phyloP scores from a whole-genome alignment of 2,113 vertebrate species.

The Urocitellus parryii region DNA sequence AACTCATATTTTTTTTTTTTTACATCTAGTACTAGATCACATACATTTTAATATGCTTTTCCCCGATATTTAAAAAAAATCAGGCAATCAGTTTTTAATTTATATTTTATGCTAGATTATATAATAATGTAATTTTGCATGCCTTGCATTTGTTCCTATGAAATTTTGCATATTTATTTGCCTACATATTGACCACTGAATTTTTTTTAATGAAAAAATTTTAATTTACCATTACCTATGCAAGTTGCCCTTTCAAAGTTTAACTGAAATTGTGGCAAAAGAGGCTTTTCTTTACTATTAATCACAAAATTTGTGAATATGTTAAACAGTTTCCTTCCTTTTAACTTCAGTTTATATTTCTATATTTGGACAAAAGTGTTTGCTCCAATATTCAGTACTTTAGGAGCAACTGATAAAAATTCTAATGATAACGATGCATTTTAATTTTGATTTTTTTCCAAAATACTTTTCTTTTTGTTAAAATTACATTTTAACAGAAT shows the following conservation, averaged over 20 bases:
- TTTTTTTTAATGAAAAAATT: no score
- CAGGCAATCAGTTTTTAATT: neutral
- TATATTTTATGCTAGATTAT: neutral
- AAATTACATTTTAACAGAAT: neutral
- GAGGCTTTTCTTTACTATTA: slow-evolving; percentile 82
- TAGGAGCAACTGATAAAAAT: slow-evolving; percentile 15
- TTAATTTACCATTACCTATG: slow-evolving; percentile 28
- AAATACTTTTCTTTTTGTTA: neutral
- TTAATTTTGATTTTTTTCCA: slow-evolving; percentile 41
- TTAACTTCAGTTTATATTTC: slow-evolving; percentile 79
- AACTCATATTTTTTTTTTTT: neutral
- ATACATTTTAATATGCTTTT: neutral
- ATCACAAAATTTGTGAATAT: slow-evolving; percentile 84
- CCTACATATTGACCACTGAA: neutral
- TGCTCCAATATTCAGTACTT: slow-evolving; percentile 65
- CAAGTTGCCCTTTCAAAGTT: slow-evolving; percentile 77
- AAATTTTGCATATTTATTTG: neutral
- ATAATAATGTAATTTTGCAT: neutral
- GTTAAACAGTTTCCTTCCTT: slow-evolving; percentile 81
- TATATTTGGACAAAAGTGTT: slow-evolving; percentile 74
- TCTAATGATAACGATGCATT: slow-evolving; percentile 65
- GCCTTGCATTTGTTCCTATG: neutral
- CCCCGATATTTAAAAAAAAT: no score
- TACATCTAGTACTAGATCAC: neutral
- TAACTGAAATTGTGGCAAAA: slow-evolving; percentile 75